phyloP scores from a whole-genome alignment of 2,888 invertebrate species.

The Anaspis maculata region DNA sequence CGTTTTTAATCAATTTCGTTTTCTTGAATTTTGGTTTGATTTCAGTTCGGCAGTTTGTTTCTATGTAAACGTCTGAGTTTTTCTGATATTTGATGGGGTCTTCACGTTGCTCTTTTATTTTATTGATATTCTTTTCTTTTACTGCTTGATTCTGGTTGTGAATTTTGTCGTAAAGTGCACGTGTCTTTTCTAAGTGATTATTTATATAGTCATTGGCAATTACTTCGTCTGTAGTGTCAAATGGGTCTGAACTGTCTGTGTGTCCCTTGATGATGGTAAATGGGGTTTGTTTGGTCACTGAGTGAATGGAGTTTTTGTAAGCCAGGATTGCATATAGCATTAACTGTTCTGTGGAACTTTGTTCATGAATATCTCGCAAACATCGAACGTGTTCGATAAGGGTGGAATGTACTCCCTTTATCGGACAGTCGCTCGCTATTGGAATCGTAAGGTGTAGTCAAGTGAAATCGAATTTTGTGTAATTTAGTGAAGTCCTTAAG shows the following conservation, averaged over 20 bases:
- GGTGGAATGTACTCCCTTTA: background rate
- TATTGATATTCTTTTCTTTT: slow-evolving; percentile 6
- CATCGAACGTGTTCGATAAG: background rate
- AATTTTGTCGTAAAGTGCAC: slow-evolving; percentile 4
- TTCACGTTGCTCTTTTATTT: slow-evolving; percentile 3
- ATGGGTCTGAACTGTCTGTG: background rate
- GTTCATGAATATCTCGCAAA: background rate
- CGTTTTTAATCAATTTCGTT: slow-evolving; percentile 1
- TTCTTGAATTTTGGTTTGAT: slow-evolving; percentile 5
- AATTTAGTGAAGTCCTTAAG: too few relatives aligned
- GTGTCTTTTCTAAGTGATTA: slow-evolving; percentile 4
- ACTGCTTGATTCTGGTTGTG: slow-evolving; percentile 3
- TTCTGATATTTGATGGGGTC: background rate
- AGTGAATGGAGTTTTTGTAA: background rate
- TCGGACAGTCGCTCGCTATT: background rate
- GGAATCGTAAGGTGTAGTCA: background rate
- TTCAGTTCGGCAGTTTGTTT: slow-evolving; percentile 6
- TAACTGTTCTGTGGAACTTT: background rate
- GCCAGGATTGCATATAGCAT: background rate
- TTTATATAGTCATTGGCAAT: slow-evolving; percentile 6
- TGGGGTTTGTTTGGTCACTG: background rate
- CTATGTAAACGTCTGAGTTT: background rate
- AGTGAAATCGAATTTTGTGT: background rate
- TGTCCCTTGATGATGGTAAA: background rate
- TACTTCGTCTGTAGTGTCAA: slow-evolving; percentile 5